These are phyloP conservation scores for Rhopilema esculentum DNA, from an alignment of 30 jellyfish, hydroid and myxozoan species.

Conservation along the genomic window DNA sequence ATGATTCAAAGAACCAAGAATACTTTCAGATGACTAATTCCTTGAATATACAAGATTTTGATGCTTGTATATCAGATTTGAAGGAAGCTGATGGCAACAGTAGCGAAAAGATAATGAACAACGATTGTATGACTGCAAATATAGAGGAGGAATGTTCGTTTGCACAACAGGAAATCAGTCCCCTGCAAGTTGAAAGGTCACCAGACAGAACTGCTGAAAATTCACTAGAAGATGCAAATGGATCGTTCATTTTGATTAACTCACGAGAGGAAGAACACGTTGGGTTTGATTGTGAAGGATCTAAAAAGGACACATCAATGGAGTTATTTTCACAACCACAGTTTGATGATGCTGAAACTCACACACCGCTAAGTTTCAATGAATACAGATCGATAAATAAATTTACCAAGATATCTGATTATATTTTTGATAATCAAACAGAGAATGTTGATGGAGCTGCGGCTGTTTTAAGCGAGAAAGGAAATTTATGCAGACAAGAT, in stretches of 20 bases:
- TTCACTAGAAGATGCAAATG: constrained; percentile 25
- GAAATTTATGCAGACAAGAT: not conserved
- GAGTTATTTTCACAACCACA: constrained; percentile 40
- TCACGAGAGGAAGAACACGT: constrained; percentile 11
- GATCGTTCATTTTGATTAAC: constrained; percentile 34
- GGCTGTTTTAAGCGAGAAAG: not conserved
- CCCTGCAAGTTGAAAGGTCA: too few species aligned
- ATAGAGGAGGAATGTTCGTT: too few species aligned
- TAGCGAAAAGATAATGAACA: not conserved
- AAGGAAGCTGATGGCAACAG: constrained; percentile 2
- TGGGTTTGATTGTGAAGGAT: not conserved
- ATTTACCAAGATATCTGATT: not conserved
- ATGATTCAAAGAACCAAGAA: constrained; percentile 1
- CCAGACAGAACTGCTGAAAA: not conserved
- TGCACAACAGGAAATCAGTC: too few species aligned
- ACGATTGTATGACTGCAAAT: not conserved
- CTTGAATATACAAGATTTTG: not conserved
- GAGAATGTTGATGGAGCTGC: not conserved
- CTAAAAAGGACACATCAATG: constrained; percentile 22
- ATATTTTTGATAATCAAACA: not conserved
- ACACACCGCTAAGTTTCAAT: not conserved
- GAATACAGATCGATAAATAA: not conserved
- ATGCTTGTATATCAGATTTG: not conserved
- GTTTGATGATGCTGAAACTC: constrained; percentile 24
- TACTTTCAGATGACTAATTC: not conserved